A percentile compares a stretch with the other conserved stretches of the same genome.
Conservation (phyloP, 2,113 vertebrate genomes). For the Naja naja region DNA sequence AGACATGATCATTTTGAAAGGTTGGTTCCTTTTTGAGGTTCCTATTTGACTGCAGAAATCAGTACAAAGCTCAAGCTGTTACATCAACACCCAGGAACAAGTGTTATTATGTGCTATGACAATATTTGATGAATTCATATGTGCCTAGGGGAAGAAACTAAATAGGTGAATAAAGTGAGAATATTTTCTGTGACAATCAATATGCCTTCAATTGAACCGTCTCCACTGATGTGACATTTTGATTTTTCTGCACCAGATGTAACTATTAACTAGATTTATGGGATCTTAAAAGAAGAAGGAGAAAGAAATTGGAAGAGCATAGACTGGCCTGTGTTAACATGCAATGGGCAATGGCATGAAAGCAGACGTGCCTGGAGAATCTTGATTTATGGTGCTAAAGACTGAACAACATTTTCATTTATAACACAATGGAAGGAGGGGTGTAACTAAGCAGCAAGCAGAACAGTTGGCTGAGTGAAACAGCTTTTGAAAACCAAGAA, state of each 20-base stretch:
- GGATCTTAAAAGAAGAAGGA: slow-evolving; percentile 1
- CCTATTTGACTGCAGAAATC: slow-evolving; percentile 4
- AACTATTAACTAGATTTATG: slow-evolving; percentile 60
- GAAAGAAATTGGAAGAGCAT: neutral
- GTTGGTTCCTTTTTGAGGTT: slow-evolving; percentile 40
- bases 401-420: neutral
- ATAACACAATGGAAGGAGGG: neutral
- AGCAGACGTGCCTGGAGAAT: neutral
- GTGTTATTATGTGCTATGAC: slow-evolving; percentile 65
- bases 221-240: slow-evolving; percentile 74
- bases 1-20: accelerated
- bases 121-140: slow-evolving; percentile 71
- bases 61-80: slow-evolving; percentile 35
- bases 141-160: slow-evolving; percentile 69
- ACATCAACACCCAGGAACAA: slow-evolving; percentile 36
- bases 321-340: neutral
- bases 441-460: neutral
- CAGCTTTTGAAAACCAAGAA: neutral
- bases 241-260: slow-evolving; percentile 61
- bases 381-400: neutral
- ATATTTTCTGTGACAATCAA: slow-evolving; percentile 76
- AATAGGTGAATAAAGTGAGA: slow-evolving; percentile 73
- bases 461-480: neutral
- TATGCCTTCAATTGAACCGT: slow-evolving; percentile 69
- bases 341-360: neutral